phyloP scores from a whole-genome alignment of 1,140 invertebrate genomes.

The Drosophila chauvacae region DNA sequence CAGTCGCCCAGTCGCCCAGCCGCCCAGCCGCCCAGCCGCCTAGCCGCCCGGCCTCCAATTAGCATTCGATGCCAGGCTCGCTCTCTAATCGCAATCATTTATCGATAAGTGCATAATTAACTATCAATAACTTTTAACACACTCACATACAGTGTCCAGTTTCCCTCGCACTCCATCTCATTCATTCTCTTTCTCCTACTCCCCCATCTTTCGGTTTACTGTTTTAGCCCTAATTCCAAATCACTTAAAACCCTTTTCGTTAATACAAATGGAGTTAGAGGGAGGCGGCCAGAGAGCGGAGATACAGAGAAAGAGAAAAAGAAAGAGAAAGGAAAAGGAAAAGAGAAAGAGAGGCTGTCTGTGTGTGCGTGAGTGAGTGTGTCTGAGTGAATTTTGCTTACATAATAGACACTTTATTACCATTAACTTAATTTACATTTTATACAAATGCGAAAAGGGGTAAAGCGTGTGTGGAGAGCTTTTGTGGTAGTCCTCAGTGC shows the following conservation, averaged over 20 bases:
- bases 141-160: background rate
- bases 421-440: slow-evolving; percentile 81
- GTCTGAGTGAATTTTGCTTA: slow-evolving; percentile 51
- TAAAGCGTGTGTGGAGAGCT: slow-evolving; percentile 40
- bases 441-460: slow-evolving; percentile 69
- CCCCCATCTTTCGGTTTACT: background rate
- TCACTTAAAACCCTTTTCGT: slow-evolving; percentile 65
- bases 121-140: slow-evolving; percentile 37
- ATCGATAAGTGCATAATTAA: slow-evolving; percentile 52
- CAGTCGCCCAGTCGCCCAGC: background rate
- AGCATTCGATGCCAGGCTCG: slow-evolving; percentile 6
- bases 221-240: slow-evolving; percentile 56
- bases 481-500: slow-evolving; percentile 23
- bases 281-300: background rate
- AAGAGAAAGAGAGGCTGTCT: background rate
- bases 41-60: background rate
- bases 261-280: slow-evolving; percentile 27
- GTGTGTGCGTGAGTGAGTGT: slow-evolving; percentile 3
- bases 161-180: background rate
- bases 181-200: too few relatives aligned
- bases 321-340: background rate
- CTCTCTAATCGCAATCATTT: slow-evolving; percentile 31
- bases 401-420: slow-evolving; percentile 81
- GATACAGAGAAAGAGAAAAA: background rate
- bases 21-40: background rate